Evolutionary conservation across 2,797 vertebrate genomes (phyloP), one percentile per base, ranked within the genome.

Genomic region (Staurois parvus): DNA sequence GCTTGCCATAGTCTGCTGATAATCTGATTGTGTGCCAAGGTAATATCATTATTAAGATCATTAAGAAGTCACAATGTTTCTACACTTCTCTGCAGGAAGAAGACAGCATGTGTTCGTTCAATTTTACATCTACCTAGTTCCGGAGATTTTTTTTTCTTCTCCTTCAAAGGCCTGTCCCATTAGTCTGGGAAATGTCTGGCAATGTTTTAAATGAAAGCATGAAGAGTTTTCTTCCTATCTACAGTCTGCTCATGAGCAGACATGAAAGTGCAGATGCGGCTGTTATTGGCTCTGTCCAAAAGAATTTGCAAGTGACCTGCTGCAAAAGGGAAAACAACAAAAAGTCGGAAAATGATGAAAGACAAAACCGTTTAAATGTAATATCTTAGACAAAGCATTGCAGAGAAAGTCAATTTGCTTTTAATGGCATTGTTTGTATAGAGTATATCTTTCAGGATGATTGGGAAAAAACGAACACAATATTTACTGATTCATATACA

Each of bases 41-140:
- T 73, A 72, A 26, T 79, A 67, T 73, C 40, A 79, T 70, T 59
- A 70, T 52, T 52, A 69, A 48, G 21, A 72, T 84, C 68, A 84
- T 79, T 85, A 79, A 26, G 52, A 24, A 42, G 75, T 62, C 83
- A 74, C 80, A 76, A 56, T 69, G 73, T 70, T 84, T 76, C 74
- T 77, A 56, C 66, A 40, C 28, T 62, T 12, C 34, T 69, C 42
- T 62, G 32, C 74, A 68, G 77, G 77, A 78, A 37, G 29, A 79
- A 1, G 13, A 40, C 76, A 67, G 40, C 32, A 45, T 28, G 40
- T 66, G 56, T 72, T 67, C 30, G 48, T 72, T 45, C 4, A 6
- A 15, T 52, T 85, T 84, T 48, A 78, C 4, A 70, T 59, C 67
- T 24, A 32, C 75, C 56, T 79, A 56, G 74, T 68, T 26, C 40